These are phyloP conservation scores for Cryptocephalus moraei DNA, from an alignment of 2,888 invertebrate genomes.

Conservation along the genomic window DNA sequence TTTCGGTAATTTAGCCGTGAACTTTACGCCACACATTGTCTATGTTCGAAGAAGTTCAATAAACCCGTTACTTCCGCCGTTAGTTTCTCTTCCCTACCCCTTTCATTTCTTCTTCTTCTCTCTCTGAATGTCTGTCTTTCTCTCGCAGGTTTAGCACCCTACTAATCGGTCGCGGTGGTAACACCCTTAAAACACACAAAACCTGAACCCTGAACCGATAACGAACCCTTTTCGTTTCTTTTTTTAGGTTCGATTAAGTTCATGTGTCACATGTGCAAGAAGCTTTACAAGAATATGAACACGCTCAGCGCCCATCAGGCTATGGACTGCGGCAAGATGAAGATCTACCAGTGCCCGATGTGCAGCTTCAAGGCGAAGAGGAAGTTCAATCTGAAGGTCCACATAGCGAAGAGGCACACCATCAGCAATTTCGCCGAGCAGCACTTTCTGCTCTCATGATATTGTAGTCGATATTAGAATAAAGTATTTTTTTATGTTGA, in stretches of 20 bases:
- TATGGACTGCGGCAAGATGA: conserved; percentile 44
- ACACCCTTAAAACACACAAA: no score
- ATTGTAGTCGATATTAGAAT: background rate
- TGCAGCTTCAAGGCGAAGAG: conserved; percentile 46
- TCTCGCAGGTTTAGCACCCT: no score
- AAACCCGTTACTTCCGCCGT: no score
- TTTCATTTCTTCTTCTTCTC: no score
- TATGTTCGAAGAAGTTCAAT: no score
- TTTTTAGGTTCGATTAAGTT: conserved; percentile 9
- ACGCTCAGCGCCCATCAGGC: conserved; percentile 30
- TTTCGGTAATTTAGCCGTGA: no score
- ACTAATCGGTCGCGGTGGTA: no score
- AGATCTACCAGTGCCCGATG: conserved; percentile 38
- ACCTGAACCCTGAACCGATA: no score
- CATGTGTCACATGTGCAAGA: conserved; percentile 20
- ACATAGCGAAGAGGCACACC: conserved; percentile 56
- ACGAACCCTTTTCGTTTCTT: background rate
- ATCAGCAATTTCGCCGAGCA: conserved; percentile 24
- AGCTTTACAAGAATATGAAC: conserved; percentile 26
- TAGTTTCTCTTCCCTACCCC: no score
- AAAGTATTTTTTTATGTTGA: background rate
- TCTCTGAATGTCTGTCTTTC: no score
- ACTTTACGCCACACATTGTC: no score
- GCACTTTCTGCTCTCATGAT: background rate
- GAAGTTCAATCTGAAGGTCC: conserved; percentile 68